These are phyloP conservation scores for Gadopsis bispinosus DNA, from an alignment of 2,797 vertebrate genomes.

Conservation along the genomic window DNA sequence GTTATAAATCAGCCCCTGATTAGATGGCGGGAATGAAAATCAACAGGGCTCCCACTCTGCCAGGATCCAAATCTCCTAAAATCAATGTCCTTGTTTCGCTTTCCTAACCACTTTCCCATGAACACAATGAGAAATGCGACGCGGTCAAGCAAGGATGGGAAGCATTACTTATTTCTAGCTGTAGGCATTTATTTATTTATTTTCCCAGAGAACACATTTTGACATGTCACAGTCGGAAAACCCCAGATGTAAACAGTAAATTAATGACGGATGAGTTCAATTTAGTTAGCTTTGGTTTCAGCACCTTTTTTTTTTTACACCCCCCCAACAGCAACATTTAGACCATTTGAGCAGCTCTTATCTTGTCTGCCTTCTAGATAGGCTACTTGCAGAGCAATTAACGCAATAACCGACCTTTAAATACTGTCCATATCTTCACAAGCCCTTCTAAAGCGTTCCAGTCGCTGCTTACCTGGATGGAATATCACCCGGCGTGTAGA, in stretches of 20 bases:
- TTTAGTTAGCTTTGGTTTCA: conserved; percentile 17
- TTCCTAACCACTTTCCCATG: conserved; percentile 35
- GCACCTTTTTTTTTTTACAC: not conserved
- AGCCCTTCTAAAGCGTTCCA: conserved; percentile 11
- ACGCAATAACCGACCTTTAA: conserved; percentile 14
- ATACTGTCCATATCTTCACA: conserved; percentile 5
- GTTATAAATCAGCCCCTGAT: conserved; percentile 67
- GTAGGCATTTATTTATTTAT: too few species aligned
- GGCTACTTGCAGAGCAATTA: conserved; percentile 32
- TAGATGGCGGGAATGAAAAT: conserved; percentile 63
- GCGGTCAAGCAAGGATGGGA: conserved; percentile 7
- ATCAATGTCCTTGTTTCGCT: conserved; percentile 56
- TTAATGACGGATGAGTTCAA: not conserved
- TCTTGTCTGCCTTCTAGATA: conserved; percentile 27
- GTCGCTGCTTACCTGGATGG: conserved; percentile 10
- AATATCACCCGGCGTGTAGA: conserved; percentile 11
- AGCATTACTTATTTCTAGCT: not conserved
- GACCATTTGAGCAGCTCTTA: conserved; percentile 29
- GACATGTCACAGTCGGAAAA: not conserved
- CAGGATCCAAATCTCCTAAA: conserved; percentile 49
- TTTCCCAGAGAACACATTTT: not conserved
- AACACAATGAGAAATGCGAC: conserved; percentile 20
- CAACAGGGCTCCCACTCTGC: conserved; percentile 47
- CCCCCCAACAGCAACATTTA: not conserved
- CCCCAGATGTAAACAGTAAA: not conserved